A percentile compares a stretch with the other conserved stretches of the same genome.
Conservation (phyloP, 2,113 vertebrate species). For the Callionymus lyra region DNA sequence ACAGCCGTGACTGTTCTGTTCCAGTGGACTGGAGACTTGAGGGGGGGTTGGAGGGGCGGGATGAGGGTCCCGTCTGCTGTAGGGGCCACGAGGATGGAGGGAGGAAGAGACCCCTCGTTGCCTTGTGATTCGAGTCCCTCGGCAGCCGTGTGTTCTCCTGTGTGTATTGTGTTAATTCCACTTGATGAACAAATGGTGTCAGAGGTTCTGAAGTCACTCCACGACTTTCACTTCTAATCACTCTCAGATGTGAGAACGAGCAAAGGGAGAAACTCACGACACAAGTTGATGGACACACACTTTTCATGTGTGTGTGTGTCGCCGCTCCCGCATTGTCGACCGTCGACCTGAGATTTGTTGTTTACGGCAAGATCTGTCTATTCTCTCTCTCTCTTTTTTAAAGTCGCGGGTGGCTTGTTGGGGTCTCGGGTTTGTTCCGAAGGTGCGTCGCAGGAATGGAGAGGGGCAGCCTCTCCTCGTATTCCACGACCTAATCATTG, state of each 20-base stretch:
- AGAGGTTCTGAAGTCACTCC: constrained; percentile 33
- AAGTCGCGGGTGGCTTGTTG: constrained; percentile 46
- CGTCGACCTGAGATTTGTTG: too few relatives aligned
- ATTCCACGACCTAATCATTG: constrained; percentile 48
- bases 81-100: constrained; percentile 15
- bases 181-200: constrained; percentile 42
- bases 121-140: too few relatives aligned
- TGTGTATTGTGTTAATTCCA: constrained; percentile 19
- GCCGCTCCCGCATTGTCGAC: too few relatives aligned
- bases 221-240: constrained; percentile 62
- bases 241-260: constrained; percentile 67
- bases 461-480: constrained; percentile 30
- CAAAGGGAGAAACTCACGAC: neutral
- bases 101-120: constrained; percentile 3
- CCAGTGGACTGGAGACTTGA: constrained; percentile 50
- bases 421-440: constrained; percentile 30
- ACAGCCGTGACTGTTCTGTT: constrained; percentile 66
- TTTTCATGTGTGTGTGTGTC: too few relatives aligned
- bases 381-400: neutral
- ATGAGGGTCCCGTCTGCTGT: constrained; percentile 14
- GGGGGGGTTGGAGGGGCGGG: constrained; percentile 8
- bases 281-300: too few relatives aligned
- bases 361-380: too few relatives aligned
- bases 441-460: constrained; percentile 44
- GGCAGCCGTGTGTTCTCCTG: constrained; percentile 3